A percentile compares a stretch with the other conserved stretches of the same genome.
These are phyloP conservation scores for Trematomus bernacchii DNA, from an alignment of 2,797 vertebrate species.

Conservation along the genomic window DNA sequence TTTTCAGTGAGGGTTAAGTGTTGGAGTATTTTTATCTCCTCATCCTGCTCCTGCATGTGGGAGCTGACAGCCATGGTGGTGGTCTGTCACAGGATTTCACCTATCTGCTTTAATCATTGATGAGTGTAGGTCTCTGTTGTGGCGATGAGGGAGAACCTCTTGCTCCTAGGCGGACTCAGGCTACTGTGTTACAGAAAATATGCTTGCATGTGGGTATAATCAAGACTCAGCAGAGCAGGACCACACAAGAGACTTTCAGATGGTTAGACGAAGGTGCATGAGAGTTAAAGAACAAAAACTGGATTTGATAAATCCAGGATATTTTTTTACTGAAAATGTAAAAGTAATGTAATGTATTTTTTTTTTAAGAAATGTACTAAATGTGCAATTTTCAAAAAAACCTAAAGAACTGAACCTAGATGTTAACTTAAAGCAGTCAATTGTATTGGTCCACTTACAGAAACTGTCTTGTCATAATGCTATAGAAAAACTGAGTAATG, in stretches of 20 bases:
- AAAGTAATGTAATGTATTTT: no score
- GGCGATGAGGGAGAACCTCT: conserved; percentile 45
- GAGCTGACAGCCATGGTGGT: conserved; percentile 61
- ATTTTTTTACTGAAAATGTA: no score
- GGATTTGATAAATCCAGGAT: not conserved
- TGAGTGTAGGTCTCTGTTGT: conserved; percentile 46
- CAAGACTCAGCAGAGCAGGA: conserved; percentile 30
- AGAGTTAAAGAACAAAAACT: conserved; percentile 3
- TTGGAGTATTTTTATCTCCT: conserved; percentile 62
- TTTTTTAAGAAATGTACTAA: no score
- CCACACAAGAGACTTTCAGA: conserved; percentile 15
- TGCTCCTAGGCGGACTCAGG: conserved; percentile 40
- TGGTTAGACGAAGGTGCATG: not conserved
- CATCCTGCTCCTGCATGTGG: conserved; percentile 41
- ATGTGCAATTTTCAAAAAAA: no score
- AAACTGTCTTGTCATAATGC: no score
- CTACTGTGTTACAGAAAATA: conserved; percentile 47
- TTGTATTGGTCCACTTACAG: not conserved
- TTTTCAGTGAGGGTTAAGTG: conserved; percentile 50
- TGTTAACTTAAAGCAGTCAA: no score
- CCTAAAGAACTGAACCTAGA: no score
- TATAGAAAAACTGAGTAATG: not conserved
- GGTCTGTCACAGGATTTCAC: conserved; percentile 63
- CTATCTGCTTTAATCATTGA: conserved; percentile 61
- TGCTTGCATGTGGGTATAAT: conserved; percentile 43